Base-by-base conservation (phyloP, 1,140 invertebrate species). In the Brachionus plicatilis region DNA sequence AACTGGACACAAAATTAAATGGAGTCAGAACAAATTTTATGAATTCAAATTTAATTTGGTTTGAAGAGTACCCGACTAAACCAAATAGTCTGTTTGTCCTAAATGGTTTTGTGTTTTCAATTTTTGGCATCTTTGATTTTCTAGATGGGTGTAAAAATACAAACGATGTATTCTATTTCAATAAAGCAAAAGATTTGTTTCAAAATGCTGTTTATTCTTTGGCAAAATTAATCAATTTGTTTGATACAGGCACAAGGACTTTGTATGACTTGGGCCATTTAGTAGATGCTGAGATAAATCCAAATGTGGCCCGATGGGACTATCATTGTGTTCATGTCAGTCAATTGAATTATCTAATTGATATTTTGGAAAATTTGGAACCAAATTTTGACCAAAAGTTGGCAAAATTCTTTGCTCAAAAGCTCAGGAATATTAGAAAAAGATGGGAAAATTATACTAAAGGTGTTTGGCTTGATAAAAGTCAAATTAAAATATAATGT, bases 261-360 rank as follows among this genome's bases (percentile, higher is more conserved):
- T 93, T 95, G 66, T 99, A 99, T 90, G 97, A 99, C 91, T 91
- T 99, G 50, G 90, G 96, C 3, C 97, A 99, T 89, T 93, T 98
- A 86, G 95, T 94, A 0, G 88, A 96, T 17, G 89, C 90, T 65
- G 94, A 94, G 29, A 92, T 93, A 11, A 93, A 96, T 37, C 97
- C 97, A 0, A 99, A 99, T 90, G 85, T 91, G 20, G 93, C 92
- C 0, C 88, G 93, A 85, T 98, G 97, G 95, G 97, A 99, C 89
- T 99, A 99, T 89, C 97, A 99, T 90, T 95, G 95, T 6, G 97
- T 96, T 11, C 97, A 99, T 89, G 94, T 99, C 27, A 98, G 97
- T 91, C 96, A 99, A 87, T 91, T 99, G 37, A 92, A 98, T 76
- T 91, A 96, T 60, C 90, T 99, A 20, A 93, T 93, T 72, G 95